Conservation (phyloP, 2,888 invertebrate species). For the Quadriops clusia region DNA sequence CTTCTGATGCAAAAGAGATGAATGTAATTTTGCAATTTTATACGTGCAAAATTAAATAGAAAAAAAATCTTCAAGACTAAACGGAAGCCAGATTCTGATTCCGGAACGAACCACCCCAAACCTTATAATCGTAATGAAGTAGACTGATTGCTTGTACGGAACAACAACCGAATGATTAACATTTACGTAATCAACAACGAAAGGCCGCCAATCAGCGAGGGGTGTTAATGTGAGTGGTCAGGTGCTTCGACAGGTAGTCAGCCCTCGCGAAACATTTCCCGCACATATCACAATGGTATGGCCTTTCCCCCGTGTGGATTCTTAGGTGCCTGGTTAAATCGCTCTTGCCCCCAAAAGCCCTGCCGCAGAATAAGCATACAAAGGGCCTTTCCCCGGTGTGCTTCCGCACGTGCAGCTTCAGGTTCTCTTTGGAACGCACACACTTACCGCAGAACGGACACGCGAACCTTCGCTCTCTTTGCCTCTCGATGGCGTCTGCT, state of each 20-base stretch:
- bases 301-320: conserved; percentile 80
- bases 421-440: conserved; percentile 77
- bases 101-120: too few species aligned
- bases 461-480: conserved; percentile 67
- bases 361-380: conserved; percentile 78
- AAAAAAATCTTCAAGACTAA: too few species aligned
- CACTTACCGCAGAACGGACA: conserved; percentile 86
- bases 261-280: conserved; percentile 85
- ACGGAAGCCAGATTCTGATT: too few species aligned
- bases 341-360: conserved; percentile 81
- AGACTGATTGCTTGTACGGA: too few species aligned
- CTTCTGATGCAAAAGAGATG: too few species aligned
- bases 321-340: conserved; percentile 76
- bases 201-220: conserved; percentile 38
- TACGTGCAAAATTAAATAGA: too few species aligned
- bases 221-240: conserved; percentile 79
- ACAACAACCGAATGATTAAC: too few species aligned
- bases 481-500: conserved; percentile 46
- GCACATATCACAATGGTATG: conserved; percentile 85
- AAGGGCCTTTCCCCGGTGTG: conserved; percentile 85
- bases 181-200: conserved; percentile 4
- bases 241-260: conserved; percentile 81
- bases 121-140: too few species aligned
- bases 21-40: too few species aligned
- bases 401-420: conserved; percentile 77